These are phyloP conservation scores for Oscheius sp. DNA, from an alignment of 2,888 invertebrate genomes.

Conservation along the genomic window DNA sequence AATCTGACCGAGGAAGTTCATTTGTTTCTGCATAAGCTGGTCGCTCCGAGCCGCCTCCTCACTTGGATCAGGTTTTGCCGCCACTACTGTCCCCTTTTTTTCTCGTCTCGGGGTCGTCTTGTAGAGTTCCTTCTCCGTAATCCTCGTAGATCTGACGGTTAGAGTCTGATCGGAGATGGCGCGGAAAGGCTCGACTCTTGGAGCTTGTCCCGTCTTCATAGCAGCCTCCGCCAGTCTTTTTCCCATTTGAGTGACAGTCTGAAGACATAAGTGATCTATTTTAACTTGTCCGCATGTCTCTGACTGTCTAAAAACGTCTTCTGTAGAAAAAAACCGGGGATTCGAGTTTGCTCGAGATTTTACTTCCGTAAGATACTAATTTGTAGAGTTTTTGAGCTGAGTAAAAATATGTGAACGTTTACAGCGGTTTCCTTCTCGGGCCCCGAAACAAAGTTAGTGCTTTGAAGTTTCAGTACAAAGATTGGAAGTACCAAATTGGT, in stretches of 20 bases:
- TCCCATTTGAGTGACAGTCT: conserved; percentile 20
- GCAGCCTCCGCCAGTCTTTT: conserved; percentile 32
- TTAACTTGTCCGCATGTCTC: too few species aligned
- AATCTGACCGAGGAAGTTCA: not conserved
- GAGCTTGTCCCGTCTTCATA: conserved; percentile 3
- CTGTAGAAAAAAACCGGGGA: too few species aligned
- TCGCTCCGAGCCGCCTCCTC: not conserved
- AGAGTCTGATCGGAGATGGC: not conserved
- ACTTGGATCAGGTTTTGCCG: not conserved
- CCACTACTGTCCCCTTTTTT: not conserved
- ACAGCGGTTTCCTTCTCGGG: too few species aligned
- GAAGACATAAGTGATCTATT: not conserved
- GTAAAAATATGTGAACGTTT: too few species aligned
- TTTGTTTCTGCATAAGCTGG: conserved; percentile 13
- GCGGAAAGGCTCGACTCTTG: not conserved
- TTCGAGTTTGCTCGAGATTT: too few species aligned
- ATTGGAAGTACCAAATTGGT: too few species aligned
- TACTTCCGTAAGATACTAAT: too few species aligned
- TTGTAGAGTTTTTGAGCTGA: too few species aligned
- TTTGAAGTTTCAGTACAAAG: too few species aligned
- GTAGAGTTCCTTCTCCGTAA: not conserved
- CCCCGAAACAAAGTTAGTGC: too few species aligned
- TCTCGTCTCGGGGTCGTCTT: not conserved
- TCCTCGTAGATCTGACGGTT: not conserved
- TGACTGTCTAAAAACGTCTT: too few species aligned